These are phyloP conservation scores for Penelope pileata DNA, from an alignment of 2,113 vertebrate species.

Conservation along the genomic window DNA sequence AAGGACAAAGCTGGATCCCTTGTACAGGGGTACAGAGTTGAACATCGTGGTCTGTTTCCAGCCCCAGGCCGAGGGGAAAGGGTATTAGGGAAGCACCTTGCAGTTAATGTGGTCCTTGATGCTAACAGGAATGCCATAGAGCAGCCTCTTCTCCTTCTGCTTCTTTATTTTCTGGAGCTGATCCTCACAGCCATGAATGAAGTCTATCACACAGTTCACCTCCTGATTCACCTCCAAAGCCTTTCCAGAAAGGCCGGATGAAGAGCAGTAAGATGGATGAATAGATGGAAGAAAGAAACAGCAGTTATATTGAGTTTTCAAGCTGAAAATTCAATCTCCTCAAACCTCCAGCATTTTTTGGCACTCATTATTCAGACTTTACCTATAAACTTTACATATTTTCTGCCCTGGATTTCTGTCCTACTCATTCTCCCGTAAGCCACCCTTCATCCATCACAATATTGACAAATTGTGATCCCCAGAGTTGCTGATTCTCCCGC, in stretches of 20 bases:
- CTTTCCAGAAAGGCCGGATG: constrained; percentile 60
- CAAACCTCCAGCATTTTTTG: background rate
- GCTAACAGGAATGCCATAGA: constrained; percentile 90
- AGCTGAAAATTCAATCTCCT: background rate
- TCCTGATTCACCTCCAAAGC: constrained; percentile 80
- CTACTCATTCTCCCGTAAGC: background rate
- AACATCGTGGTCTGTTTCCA: background rate
- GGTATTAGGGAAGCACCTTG: constrained; percentile 75
- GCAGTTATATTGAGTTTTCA: background rate
- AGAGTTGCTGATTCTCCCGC: background rate
- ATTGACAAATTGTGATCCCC: background rate
- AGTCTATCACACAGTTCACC: constrained; percentile 84
- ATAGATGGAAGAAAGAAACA: background rate
- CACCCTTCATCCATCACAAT: background rate
- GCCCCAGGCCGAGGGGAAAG: background rate
- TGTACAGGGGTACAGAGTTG: background rate
- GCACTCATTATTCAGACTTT: background rate
- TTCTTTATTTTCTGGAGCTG: constrained; percentile 75
- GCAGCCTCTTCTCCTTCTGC: constrained; percentile 68
- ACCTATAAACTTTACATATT: background rate
- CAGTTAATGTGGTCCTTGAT: constrained; percentile 86
- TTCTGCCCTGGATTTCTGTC: background rate
- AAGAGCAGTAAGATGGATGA: background rate
- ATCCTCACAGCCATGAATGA: constrained; percentile 83
- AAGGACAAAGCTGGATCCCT: background rate